Evolutionary conservation across 2,888 invertebrate genomes (phyloP).

Genomic region (Schrankia costaestrigalis): DNA sequence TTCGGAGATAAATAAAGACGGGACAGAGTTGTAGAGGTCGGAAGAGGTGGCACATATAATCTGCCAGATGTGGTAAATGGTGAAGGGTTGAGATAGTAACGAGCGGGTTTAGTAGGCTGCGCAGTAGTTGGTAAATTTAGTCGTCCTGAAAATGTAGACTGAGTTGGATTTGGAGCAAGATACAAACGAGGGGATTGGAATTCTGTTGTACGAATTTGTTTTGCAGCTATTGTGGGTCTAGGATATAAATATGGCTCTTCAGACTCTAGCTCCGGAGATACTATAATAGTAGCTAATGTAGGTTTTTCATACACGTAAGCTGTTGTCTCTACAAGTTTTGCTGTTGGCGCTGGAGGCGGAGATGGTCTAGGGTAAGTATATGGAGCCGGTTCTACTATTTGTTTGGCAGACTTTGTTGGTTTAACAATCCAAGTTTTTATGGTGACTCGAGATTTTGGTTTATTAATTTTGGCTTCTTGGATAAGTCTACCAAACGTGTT

Average conservation of each 20-base stretch:
- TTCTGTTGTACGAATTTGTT: slow-evolving; percentile 36
- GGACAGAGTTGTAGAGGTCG: slow-evolving; percentile 35
- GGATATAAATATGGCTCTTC: slow-evolving; percentile 45
- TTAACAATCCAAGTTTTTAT: slow-evolving; percentile 73
- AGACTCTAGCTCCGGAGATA: slow-evolving; percentile 26
- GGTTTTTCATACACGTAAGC: slow-evolving; percentile 51
- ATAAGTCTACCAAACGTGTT: slow-evolving; percentile 60
- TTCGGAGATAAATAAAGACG: slow-evolving; percentile 54
- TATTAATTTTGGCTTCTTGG: slow-evolving; percentile 53
- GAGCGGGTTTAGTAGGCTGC: slow-evolving; percentile 48
- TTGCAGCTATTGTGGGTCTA: slow-evolving; percentile 43
- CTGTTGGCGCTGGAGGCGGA: slow-evolving; percentile 32
- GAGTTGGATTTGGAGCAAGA: slow-evolving; percentile 36
- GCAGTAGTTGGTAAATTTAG: slow-evolving; percentile 40
- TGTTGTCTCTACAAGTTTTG: slow-evolving; percentile 42
- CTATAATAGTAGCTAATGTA: slow-evolving; percentile 31
- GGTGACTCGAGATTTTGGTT: slow-evolving; percentile 64
- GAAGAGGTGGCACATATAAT: slow-evolving; percentile 57
- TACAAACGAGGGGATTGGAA: slow-evolving; percentile 38
- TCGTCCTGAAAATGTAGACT: slow-evolving; percentile 38
- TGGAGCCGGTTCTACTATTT: slow-evolving; percentile 51
- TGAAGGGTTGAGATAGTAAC: slow-evolving; percentile 52
- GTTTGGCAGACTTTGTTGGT: slow-evolving; percentile 57
- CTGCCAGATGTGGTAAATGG: slow-evolving; percentile 55
- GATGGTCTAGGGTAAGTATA: slow-evolving; percentile 50